A percentile compares a stretch with the other conserved stretches of the same genome.
Conservation (phyloP, 2,888 invertebrate species). For the Zygogramma bicolorata region DNA sequence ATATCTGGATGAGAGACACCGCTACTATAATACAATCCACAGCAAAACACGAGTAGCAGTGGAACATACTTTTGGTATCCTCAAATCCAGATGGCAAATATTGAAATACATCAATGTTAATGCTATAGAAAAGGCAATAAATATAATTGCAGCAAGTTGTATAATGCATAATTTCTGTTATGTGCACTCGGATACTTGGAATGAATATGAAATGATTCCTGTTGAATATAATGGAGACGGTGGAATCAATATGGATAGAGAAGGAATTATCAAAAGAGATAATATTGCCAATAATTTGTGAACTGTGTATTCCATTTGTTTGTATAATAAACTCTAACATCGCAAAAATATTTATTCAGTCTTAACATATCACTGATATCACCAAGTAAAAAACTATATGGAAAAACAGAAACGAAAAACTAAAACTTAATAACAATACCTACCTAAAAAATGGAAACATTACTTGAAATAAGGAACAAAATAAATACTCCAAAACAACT, state of each 20-base stretch:
- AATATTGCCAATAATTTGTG: conserved; percentile 1
- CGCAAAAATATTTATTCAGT: too few relatives aligned
- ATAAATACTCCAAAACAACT: too few relatives aligned
- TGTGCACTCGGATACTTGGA: background rate
- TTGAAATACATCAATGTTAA: conserved; percentile 15
- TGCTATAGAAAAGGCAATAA: background rate
- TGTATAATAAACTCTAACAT: too few relatives aligned
- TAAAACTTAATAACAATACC: too few relatives aligned
- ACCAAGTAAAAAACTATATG: too few relatives aligned
- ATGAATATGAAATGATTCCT: background rate
- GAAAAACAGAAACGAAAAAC: too few relatives aligned
- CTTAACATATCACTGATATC: too few relatives aligned
- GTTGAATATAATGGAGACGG: background rate
- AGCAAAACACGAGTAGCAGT: conserved; percentile 2
- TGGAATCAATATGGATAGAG: background rate
- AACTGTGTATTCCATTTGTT: too few relatives aligned
- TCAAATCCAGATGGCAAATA: conserved; percentile 9
- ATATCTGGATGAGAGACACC: background rate
- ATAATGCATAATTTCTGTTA: conserved; percentile 22
- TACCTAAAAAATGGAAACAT: too few relatives aligned
- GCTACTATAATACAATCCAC: background rate
- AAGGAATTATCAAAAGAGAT: background rate
- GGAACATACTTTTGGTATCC: conserved; percentile 16
- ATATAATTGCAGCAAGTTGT: conserved; percentile 17
- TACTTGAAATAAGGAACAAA: too few relatives aligned